Evolutionary conservation across 35 echinoderm and acorn worm species (phyloP).

Genomic region (Ptychodera flava): DNA sequence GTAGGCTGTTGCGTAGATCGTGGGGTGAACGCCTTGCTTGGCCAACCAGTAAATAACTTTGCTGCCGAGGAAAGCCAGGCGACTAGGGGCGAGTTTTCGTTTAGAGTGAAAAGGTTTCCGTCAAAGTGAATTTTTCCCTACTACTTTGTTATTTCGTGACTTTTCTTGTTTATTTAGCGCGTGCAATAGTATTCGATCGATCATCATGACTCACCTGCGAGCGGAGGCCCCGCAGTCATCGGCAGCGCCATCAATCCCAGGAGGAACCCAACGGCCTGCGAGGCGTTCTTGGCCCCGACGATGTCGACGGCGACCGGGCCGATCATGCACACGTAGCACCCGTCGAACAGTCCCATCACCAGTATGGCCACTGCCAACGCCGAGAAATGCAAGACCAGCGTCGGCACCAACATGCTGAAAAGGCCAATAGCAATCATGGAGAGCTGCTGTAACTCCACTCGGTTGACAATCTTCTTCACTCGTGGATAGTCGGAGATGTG

Average conservation of each 20-base stretch:
- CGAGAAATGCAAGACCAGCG: slow-evolving; percentile 32
- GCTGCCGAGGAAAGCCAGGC: no score
- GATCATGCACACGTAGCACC: slow-evolving; percentile 83
- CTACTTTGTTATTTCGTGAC: no score
- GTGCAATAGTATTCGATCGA: no score
- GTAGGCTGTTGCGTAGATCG: no score
- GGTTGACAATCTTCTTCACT: no score
- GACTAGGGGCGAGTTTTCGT: no score
- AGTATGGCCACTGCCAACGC: slow-evolving; percentile 31
- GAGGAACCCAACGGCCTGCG: slow-evolving; percentile 70
- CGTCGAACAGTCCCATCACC: slow-evolving; percentile 93
- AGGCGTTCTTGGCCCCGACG: slow-evolving; percentile 60
- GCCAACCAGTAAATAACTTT: no score
- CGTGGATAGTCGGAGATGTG: slow-evolving; percentile 61
- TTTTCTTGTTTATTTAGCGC: no score
- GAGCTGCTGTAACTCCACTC: slow-evolving; percentile 73
- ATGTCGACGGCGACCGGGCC: slow-evolving; percentile 82
- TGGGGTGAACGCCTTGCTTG: no score
- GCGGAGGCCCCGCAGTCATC: slow-evolving; percentile 81
- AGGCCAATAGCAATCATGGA: slow-evolving; percentile 80
- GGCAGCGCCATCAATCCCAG: slow-evolving; percentile 90
- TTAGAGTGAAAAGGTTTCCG: no score
- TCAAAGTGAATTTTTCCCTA: no score
- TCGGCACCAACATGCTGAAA: slow-evolving; percentile 56
- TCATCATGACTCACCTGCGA: slow-evolving; percentile 87